A percentile compares a stretch with the other conserved stretches of the same genome.
Conservation (phyloP, 1,140 invertebrate genomes). For the Asbolus verrucosus region DNA sequence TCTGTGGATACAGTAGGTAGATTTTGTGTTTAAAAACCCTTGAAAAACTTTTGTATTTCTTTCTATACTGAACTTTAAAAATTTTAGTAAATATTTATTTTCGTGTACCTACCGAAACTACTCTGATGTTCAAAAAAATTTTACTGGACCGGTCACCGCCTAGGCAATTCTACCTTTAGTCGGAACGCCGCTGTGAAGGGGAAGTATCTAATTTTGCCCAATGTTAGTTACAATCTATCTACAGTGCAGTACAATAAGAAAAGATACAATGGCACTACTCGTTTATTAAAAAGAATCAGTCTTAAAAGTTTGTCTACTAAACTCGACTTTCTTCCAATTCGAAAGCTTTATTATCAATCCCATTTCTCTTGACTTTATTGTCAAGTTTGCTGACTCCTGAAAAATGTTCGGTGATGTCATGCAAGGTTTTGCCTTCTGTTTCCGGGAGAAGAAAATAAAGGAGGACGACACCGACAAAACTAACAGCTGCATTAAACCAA, state of each 20-base stretch:
- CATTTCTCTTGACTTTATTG: constrained; percentile 47
- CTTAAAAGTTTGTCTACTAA: constrained; percentile 8
- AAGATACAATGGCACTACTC: constrained; percentile 28
- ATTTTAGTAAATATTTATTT: too few relatives aligned
- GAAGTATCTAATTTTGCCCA: constrained; percentile 1
- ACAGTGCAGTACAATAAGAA: constrained; percentile 21
- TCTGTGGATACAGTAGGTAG: too few relatives aligned
- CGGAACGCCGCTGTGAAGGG: too few relatives aligned
- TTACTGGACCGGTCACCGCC: too few relatives aligned
- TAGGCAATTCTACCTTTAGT: too few relatives aligned
- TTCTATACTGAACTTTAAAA: too few relatives aligned
- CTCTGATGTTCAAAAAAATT: too few relatives aligned
- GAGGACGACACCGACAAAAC: constrained; percentile 72
- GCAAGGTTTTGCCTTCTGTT: constrained; percentile 83
- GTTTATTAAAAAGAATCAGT: constrained; percentile 40
- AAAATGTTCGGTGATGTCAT: constrained; percentile 78
- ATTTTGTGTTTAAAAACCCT: too few relatives aligned
- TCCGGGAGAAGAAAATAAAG: constrained; percentile 75
- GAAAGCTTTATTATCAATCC: constrained; percentile 32
- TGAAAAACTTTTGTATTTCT: too few relatives aligned
- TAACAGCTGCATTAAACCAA: constrained; percentile 71
- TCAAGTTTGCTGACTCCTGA: constrained; percentile 69
- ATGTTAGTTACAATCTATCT: constrained; percentile 26
- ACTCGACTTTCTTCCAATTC: constrained; percentile 13
- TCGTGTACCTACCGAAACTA: too few relatives aligned